Percentiles rank a stretch among this genome's conserved stretches.
Conservation (phyloP, 2,113 vertebrate genomes). For the Odocoileus hemionus region DNA sequence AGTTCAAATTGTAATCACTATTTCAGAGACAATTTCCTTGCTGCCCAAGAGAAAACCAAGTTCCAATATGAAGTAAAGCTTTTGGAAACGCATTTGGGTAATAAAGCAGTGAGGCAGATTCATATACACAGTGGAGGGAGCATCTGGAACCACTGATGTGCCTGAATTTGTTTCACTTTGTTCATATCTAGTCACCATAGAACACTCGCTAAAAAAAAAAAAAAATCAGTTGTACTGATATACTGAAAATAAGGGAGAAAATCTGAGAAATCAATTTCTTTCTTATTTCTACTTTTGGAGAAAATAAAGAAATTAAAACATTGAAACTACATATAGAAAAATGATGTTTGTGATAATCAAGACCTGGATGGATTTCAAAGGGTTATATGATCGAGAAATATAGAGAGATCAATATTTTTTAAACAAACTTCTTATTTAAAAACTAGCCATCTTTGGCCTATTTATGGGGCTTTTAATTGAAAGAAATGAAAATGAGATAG, state of each 20-base stretch:
- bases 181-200: conserved; percentile 8
- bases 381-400: background rate
- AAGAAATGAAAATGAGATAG: background rate
- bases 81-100: conserved; percentile 73
- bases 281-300: background rate
- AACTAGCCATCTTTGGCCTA: background rate
- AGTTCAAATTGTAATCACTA: conserved; percentile 64
- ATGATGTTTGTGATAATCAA: background rate
- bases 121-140: conserved; percentile 65
- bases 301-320: background rate
- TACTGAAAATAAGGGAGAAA: background rate
- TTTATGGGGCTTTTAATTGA: background rate
- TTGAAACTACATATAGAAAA: background rate
- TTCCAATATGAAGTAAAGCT: conserved; percentile 64
- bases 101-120: conserved; percentile 61
- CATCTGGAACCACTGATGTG: conserved; percentile 62
- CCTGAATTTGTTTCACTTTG: conserved; percentile 69
- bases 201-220: background rate
- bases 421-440: background rate
- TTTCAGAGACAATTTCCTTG: conserved; percentile 70
- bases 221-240: background rate
- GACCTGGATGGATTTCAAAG: background rate
- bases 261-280: background rate
- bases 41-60: conserved; percentile 55
- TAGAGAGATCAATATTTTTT: background rate